A percentile compares a stretch with the other conserved stretches of the same genome.
phyloP scores from a whole-genome alignment of 2,888 invertebrate species.

The Mythimna impura region DNA sequence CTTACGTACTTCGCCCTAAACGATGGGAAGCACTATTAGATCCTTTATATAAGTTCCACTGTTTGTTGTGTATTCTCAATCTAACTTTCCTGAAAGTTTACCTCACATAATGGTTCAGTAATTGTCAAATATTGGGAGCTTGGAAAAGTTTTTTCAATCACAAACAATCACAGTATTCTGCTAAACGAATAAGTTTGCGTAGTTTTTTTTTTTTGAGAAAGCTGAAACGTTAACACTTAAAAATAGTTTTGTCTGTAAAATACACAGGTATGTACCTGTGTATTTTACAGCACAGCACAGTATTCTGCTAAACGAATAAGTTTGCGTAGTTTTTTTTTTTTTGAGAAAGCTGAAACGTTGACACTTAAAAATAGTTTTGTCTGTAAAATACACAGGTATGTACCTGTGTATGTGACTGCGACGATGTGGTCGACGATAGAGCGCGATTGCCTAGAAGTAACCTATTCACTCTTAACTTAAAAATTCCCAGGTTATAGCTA shows the following conservation, averaged over 20 bases:
- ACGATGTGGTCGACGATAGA: no score
- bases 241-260: no score
- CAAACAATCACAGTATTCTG: conserved; percentile 34
- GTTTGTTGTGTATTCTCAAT: conserved; percentile 64
- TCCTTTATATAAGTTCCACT: conserved; percentile 63
- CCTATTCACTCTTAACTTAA: no score
- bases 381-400: no score
- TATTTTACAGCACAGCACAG: no score
- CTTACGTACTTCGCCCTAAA: conserved; percentile 70
- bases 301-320: conserved; percentile 12
- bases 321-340: conserved; percentile 1
- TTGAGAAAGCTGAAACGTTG: background rate
- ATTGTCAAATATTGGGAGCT: conserved; percentile 58
- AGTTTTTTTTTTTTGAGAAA: background rate
- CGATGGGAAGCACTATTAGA: conserved; percentile 69
- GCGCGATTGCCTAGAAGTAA: no score
- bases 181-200: conserved; percentile 1
- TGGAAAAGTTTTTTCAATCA: conserved; percentile 27
- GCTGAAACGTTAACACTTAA: background rate
- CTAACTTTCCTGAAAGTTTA: conserved; percentile 48
- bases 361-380: no score
- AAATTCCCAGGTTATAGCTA: no score
- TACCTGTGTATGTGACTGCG: no score
- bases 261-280: no score
- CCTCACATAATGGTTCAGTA: conserved; percentile 48